Conservation (phyloP, 2,888 invertebrate species). For the Eristalis tenax region DNA sequence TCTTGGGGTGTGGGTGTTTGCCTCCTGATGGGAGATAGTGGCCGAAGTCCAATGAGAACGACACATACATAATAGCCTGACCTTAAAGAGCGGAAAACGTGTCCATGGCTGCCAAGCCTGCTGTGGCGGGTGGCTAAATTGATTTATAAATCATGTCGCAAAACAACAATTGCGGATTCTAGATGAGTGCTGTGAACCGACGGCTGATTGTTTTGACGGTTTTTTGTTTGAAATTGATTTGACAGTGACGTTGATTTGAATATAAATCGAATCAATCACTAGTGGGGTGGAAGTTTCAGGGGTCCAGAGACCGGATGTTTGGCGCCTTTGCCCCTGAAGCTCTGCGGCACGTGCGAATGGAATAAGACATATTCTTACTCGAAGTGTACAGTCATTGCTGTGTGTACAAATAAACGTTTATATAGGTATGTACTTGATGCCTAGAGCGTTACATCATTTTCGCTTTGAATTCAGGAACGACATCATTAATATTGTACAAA, state of each 20-base stretch:
- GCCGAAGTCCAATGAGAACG: not conserved
- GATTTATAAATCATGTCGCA: constrained; percentile 42
- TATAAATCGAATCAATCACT: constrained; percentile 20
- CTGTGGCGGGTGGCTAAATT: constrained; percentile 14
- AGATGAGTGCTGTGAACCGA: not conserved
- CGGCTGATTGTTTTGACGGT: constrained; percentile 3
- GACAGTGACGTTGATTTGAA: constrained; percentile 26
- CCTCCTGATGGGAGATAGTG: not conserved
- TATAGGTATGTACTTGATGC: no score
- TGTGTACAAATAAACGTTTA: no score
- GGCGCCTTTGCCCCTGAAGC: not conserved
- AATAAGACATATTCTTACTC: not conserved
- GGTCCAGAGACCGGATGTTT: not conserved
- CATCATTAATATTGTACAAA: no score
- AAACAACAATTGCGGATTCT: constrained; percentile 10
- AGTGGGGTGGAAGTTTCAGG: not conserved
- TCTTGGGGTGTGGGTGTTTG: not conserved
- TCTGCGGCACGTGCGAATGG: not conserved
- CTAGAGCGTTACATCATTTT: no score
- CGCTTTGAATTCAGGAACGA: no score
- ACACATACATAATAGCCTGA: constrained; percentile 37
- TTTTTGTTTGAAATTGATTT: constrained; percentile 10
- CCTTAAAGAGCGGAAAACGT: constrained; percentile 24
- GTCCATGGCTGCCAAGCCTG: constrained; percentile 2
- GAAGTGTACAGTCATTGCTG: no score